Evolutionary conservation across 1,140 invertebrate genomes (phyloP).

Genomic region (Sinonovacula constricta): DNA sequence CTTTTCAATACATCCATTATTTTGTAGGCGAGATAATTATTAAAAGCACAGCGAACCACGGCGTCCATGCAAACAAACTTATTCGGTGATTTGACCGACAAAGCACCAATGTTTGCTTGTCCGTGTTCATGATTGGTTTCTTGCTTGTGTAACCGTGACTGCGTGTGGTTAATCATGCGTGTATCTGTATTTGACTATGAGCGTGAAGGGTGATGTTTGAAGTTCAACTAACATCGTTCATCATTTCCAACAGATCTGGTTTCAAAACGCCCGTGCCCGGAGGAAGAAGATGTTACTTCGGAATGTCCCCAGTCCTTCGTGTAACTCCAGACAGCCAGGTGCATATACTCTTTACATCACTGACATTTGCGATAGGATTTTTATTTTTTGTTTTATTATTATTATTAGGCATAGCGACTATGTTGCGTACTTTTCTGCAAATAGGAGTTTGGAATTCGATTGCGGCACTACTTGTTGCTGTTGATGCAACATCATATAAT

Average conservation of each 20-base stretch:
- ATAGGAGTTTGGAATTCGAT: neutral
- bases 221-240: too few species aligned
- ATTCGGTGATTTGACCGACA: too few species aligned
- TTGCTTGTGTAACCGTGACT: too few species aligned
- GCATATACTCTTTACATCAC: neutral
- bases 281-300: slow-evolving; percentile 19
- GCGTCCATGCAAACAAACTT: too few species aligned
- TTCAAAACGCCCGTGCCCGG: slow-evolving; percentile 39
- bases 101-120: too few species aligned
- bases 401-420: neutral
- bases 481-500: neutral
- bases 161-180: too few species aligned
- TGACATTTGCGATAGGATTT: neutral
- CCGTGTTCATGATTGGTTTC: too few species aligned
- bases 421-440: neutral
- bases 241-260: slow-evolving; percentile 34
- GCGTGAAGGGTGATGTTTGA: too few species aligned
- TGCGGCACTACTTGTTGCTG: neutral
- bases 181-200: too few species aligned
- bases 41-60: too few species aligned
- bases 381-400: neutral
- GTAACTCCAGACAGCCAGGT: neutral
- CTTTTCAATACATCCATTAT: too few species aligned
- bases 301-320: neutral
- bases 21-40: too few species aligned